These are phyloP conservation scores for Pseudoatta argentina DNA, from an alignment of 1,140 invertebrate species.

Conservation along the genomic window DNA sequence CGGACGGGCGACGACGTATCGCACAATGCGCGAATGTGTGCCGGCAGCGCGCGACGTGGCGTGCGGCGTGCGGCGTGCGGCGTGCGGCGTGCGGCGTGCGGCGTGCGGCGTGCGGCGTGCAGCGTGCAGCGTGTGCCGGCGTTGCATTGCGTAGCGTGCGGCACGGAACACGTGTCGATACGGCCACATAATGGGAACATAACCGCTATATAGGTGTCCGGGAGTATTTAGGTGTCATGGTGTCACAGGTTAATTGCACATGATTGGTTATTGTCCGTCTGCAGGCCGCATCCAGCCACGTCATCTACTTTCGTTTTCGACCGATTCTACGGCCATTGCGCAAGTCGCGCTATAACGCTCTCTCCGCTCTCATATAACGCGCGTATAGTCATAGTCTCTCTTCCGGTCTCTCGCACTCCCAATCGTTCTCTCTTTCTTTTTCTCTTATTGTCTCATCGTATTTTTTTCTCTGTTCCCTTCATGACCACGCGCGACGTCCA, in stretches of 20 bases:
- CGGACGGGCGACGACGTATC: conserved; percentile 66
- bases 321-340: conserved; percentile 46
- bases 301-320: conserved; percentile 77
- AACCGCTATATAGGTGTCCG: conserved; percentile 79
- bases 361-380: conserved; percentile 10
- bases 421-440: conserved; percentile 22
- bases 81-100: conserved; percentile 40
- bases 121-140: conserved; percentile 57
- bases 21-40: conserved; percentile 78
- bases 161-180: conserved; percentile 84
- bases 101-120: conserved; percentile 53
- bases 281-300: conserved; percentile 62
- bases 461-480: conserved; percentile 39
- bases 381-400: conserved; percentile 11
- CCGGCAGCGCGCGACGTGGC: conserved; percentile 51
- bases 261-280: conserved; percentile 83
- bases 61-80: conserved; percentile 28
- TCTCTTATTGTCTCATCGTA: conserved; percentile 31
- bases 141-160: conserved; percentile 64
- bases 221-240: conserved; percentile 83
- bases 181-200: conserved; percentile 85
- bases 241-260: conserved; percentile 84
- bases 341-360: conserved; percentile 8
- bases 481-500: conserved; percentile 42
- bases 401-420: conserved; percentile 18